Evolutionary conservation across 2,797 vertebrate species (phyloP).

Genomic region (Melanogrammus aeglefinus): DNA sequence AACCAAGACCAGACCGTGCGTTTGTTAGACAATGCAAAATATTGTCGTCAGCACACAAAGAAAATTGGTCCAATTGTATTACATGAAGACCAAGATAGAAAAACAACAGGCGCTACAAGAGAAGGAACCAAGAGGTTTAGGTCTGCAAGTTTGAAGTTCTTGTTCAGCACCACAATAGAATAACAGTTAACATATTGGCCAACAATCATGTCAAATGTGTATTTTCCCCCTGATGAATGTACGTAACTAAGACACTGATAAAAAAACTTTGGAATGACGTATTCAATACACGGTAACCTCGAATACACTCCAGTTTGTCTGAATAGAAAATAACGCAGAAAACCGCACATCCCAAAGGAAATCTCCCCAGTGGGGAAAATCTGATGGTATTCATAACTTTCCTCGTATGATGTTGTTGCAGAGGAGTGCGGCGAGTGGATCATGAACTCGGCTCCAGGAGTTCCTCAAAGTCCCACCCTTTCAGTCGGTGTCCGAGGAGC

Average conservation of each 20-base stretch:
- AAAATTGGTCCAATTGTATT: background rate
- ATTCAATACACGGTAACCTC: background rate
- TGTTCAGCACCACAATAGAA: background rate
- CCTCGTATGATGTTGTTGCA: background rate
- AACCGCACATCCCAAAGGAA: background rate
- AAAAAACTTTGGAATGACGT: background rate
- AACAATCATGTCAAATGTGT: slow-evolving; percentile 26
- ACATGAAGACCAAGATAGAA: background rate
- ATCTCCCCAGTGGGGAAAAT: background rate
- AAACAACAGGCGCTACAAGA: background rate
- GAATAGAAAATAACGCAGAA: background rate
- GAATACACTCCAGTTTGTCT: background rate
- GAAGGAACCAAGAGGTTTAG: background rate
- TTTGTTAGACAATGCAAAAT: background rate
- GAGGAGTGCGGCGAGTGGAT: background rate
- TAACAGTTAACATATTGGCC: slow-evolving; percentile 12
- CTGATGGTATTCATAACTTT: background rate
- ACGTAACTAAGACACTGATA: background rate
- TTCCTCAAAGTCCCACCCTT: background rate
- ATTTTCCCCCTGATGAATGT: background rate
- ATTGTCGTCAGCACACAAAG: background rate
- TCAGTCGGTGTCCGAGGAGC: slow-evolving; percentile 63
- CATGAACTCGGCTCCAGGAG: background rate
- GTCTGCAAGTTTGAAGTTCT: background rate
- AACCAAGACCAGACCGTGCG: background rate